Base-by-base conservation (phyloP, 2,888 invertebrate species). In the Spilosoma lubricipeda region DNA sequence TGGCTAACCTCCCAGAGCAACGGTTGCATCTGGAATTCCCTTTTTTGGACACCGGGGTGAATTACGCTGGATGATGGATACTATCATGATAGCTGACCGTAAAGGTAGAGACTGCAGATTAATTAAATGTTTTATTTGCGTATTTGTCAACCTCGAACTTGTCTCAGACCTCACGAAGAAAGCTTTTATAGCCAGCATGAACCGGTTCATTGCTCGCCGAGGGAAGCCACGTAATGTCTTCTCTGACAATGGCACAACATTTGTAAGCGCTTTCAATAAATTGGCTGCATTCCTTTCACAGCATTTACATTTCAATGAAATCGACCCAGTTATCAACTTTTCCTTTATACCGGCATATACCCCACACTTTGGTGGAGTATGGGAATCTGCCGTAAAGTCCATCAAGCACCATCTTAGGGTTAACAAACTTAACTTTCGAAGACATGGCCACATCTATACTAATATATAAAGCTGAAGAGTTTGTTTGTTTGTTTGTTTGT, bases 91-190 rank as follows among this genome's bases (percentile, higher is more conserved):
- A 69, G 72, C 73, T 63, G 67, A 81, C 66, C 71, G 75, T 23
- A 79, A 81, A 65, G 81, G 82, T 18, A 68, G 82, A 48, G 78
- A 80, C 3, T 82, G 75, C 68, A 80, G 77, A 18, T 67, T 82
- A 1, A 77, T 77, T 3, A 83, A 85, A 68, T 79, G 79, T 18
- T 84, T 80, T 42, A 70, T 85, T 9, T 78, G 77, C 59, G 74
- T 83, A 27, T 86, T 83, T 72, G 81, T 13, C 82, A n/a, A 82
- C 67, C 45, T 83, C 59, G 82, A 83, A 72, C 80, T 78, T 56
- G 78, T 83, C 33, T 78, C 80, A 11, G 82, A 82, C 48, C 77
- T 82, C 8, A 81, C 76, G 1, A 77, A 71, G 7, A 70, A 76
- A n/a, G 78, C 74, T 3, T 83, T 72, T 69, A 68, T 81, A 67